Base-by-base conservation (phyloP, 2,888 invertebrate species). In the Apamea epomidion region DNA sequence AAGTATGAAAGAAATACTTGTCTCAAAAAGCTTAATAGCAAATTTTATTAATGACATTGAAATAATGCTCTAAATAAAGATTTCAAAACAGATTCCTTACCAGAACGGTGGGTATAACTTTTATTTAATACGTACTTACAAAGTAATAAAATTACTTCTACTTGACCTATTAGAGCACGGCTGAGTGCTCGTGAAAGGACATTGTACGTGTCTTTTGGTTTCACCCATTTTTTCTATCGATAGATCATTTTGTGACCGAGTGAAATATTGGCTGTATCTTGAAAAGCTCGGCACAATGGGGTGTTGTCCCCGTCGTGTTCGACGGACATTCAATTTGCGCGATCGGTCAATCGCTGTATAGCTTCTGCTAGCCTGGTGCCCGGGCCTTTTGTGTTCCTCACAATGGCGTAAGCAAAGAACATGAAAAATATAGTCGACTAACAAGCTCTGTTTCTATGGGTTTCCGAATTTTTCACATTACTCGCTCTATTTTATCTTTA, bases 261-360 rank as follows among this genome's bases (percentile, higher is more conserved):
- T 94, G 93, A 95, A 94, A 95, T 95, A 95, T 95, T 95, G 94
- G 92, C 91, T 91, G 92, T 93, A 92, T 93, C 92, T 94, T 93
- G 94, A 94, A 95, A 93, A 93, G 93, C 91, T 90, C 89, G 87
- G 92, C 91, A 95, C 96, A 96, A 96, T 94, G 89, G 93, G 89
- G 89, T 92, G 93, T 93, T 93, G 93, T 93, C 92, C 92, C 91
- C 91, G 90, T 90, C 92, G 92, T 94, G 94, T 94, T 93, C 94
- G 92, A 92, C 92, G 93, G 94, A 94, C 94, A 94, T 96, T 96
- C 96, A 96, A 96, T 96, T 96, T 96, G 95, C 94, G 92, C 94
- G 94, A 95, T 94, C 95, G 94, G 95, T 95, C 95, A 95, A 95
- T 95, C 95, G 94, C 94, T 93, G 90, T 92, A 92, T 93, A 92